Base-by-base conservation (phyloP, 2,113 vertebrate species). In the Seriola aureovittata region DNA sequence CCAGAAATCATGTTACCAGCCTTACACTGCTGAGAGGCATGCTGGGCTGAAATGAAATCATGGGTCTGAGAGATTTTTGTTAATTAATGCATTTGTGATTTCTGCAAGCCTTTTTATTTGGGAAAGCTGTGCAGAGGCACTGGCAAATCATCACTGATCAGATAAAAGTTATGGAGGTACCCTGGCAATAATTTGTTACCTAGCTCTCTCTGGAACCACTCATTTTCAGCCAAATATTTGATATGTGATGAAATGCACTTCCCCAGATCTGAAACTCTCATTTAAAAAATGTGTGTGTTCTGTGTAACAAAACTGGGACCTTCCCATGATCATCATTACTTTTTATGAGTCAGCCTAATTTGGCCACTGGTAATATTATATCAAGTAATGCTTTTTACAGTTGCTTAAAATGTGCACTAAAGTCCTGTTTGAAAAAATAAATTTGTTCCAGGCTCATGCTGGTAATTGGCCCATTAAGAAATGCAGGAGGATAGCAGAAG, bases 391-490 rank as follows among this genome's bases (percentile, higher is more conserved):
- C 4, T 44, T 81, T 67, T 78, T 69, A 32, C 38, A 68, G 21
- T 44, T 36, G 6, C 38, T 87, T 17, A 58, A 69, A 75, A 54
- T 79, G 48, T 55, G 17, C 34, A 32, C 69, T 57, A 13, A 29
- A 65, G 52, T 59, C 16, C 34, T 63, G 11, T 82, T 80, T 50
- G 6, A 75, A 70, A 62, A 14, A 16, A 17, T 36, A 5, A 1
- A 70, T 57, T 63, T 68, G 42, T 76, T 69, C 16, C n/a, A 0
- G 34, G 46, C 40, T 75, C 21, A 8, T 63, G 34, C 44, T 32
- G 44, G 55, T 85, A 86, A 88, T 72, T 78, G 55, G 11, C 19
- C 50, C 44, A 78, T 76, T 66, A 73, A 62, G 48, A 68, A 62
- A 65, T 50, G 17, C 40, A 62, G n/a, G 34, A 58, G 5, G 32